Evolutionary conservation across 1,140 invertebrate species (phyloP).

Genomic region (Maniola jurtina): DNA sequence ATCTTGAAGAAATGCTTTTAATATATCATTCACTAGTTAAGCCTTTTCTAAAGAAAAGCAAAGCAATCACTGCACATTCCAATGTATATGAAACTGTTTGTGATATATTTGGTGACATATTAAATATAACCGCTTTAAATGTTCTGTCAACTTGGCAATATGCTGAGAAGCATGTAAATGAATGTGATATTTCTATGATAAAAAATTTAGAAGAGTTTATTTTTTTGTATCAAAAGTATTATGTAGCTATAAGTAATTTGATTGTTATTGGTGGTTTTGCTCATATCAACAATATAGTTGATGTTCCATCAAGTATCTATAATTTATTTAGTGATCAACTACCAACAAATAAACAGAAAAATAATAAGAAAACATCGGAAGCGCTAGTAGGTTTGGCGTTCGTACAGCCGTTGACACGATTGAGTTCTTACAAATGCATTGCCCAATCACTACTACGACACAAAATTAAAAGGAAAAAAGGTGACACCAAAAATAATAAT

Average conservation of each 20-base stretch:
- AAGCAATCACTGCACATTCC: constrained; percentile 76
- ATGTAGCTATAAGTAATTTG: constrained; percentile 86
- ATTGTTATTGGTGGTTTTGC: constrained; percentile 86
- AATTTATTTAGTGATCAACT: constrained; percentile 81
- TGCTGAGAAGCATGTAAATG: constrained; percentile 81
- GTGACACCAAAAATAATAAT: constrained; percentile 53
- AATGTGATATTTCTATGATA: constrained; percentile 84
- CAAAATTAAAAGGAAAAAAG: constrained; percentile 62
- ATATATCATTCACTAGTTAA: constrained; percentile 82
- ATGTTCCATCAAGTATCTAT: constrained; percentile 80
- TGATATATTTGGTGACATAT: constrained; percentile 83
- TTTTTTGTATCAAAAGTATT: constrained; percentile 86
- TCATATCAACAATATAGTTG: constrained; percentile 82
- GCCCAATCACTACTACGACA: constrained; percentile 70
- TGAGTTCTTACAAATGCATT: constrained; percentile 80
- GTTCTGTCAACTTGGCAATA: constrained; percentile 83
- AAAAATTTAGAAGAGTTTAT: constrained; percentile 86
- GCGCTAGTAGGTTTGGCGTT: constrained; percentile 80
- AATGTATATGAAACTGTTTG: constrained; percentile 83
- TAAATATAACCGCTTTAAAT: constrained; percentile 84
- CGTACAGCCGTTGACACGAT: constrained; percentile 80
- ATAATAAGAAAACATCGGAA: constrained; percentile 80
- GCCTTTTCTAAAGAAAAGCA: constrained; percentile 81
- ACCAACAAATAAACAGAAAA: constrained; percentile 78
- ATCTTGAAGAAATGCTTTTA: constrained; percentile 83